A percentile compares a stretch with the other conserved stretches of the same genome.
These are phyloP conservation scores for Microctonus brassicae DNA, from an alignment of 2,888 invertebrate genomes.

Conservation along the genomic window DNA sequence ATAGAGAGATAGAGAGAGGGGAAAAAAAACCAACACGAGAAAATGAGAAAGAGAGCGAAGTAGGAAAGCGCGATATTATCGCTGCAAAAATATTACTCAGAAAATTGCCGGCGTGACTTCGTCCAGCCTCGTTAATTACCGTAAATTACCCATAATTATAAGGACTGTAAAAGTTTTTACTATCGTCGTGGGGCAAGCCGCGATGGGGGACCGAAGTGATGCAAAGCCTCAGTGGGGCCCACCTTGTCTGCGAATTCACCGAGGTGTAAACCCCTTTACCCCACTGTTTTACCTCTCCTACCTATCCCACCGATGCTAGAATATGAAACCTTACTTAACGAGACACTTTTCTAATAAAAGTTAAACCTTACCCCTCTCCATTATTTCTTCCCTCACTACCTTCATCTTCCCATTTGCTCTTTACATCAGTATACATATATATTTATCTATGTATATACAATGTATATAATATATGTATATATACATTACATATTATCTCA, in stretches of 20 bases:
- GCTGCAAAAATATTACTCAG: conserved; percentile 67
- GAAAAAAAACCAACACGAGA: too few relatives aligned
- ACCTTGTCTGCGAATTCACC: conserved; percentile 63
- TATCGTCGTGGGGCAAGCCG: conserved; percentile 67
- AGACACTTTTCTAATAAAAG: conserved; percentile 56
- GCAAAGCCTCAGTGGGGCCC: conserved; percentile 65
- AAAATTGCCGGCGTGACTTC: conserved; percentile 69
- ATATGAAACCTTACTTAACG: conserved; percentile 52
- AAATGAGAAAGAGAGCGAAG: conserved; percentile 15
- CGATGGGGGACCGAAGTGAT: conserved; percentile 58
- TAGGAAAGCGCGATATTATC: conserved; percentile 66
- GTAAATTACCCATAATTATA: conserved; percentile 70
- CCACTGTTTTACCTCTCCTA: not conserved
- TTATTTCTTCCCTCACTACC: not conserved
- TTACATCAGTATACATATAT: not conserved
- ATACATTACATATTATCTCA: not conserved
- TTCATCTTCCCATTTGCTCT: not conserved
- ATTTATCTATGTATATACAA: too few relatives aligned
- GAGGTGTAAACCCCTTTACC: conserved; percentile 55
- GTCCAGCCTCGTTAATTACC: conserved; percentile 70
- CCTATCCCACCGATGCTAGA: conserved; percentile 1
- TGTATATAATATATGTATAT: too few relatives aligned
- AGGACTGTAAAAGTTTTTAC: conserved; percentile 70
- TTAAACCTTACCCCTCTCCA: conserved; percentile 33
- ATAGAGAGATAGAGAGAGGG: too few relatives aligned